These are phyloP conservation scores for Diploptera punctata DNA, from an alignment of 2,888 invertebrate genomes.

Conservation along the genomic window DNA sequence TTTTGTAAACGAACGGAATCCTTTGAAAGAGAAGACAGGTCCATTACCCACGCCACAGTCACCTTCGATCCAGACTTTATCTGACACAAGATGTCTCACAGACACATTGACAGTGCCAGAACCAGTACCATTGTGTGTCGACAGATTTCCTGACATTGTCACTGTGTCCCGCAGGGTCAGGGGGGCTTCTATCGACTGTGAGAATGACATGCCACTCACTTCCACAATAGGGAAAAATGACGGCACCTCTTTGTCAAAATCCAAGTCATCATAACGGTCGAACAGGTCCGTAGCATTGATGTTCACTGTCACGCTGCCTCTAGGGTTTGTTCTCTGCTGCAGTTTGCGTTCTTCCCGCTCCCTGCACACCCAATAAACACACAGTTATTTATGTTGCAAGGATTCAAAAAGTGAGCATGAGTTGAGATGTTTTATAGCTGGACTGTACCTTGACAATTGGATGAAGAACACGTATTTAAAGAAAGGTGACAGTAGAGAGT, in stretches of 20 bases:
- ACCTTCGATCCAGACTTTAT: conserved; percentile 88
- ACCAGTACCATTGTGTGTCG: conserved; percentile 88
- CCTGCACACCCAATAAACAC: too few species aligned
- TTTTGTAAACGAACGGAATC: conserved; percentile 75
- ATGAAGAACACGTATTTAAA: too few species aligned
- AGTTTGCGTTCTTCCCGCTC: conserved; percentile 87
- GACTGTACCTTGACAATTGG: too few species aligned
- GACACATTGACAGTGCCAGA: conserved; percentile 78
- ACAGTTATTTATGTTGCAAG: too few species aligned
- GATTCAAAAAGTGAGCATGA: too few species aligned
- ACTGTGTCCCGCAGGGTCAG: conserved; percentile 85
- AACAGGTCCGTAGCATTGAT: conserved; percentile 95
- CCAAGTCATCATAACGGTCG: conserved; percentile 73
- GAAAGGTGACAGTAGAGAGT: too few species aligned
- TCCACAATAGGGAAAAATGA: conserved; percentile 75
- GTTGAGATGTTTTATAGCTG: too few species aligned
- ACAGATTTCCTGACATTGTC: conserved; percentile 80
- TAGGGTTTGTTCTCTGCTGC: conserved; percentile 91
- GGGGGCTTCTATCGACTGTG: conserved; percentile 93
- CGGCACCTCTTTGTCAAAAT: conserved; percentile 56
- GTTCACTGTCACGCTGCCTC: conserved; percentile 83
- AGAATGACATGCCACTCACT: conserved; percentile 91
- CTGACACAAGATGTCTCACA: conserved; percentile 77
- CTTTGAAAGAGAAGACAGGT: conserved; percentile 77
- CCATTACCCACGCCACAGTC: conserved; percentile 88